Evolutionary conservation across 2,797 vertebrate genomes (phyloP), one percentile per base, ranked within the genome.

Genomic region (Chaunax sp.): DNA sequence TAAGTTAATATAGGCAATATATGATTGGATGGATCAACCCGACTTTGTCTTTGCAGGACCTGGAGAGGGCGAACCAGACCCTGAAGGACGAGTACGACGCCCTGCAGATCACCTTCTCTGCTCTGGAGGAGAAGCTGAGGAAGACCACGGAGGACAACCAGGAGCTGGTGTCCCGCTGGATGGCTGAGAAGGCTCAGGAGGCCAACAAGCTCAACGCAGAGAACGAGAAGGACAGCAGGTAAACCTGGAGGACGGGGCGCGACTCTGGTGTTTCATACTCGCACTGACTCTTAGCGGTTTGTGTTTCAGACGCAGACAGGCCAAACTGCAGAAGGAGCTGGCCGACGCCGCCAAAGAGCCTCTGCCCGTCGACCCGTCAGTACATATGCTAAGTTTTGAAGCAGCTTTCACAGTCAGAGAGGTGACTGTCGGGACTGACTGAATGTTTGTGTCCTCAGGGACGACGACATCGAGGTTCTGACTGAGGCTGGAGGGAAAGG

Each of bases 161-260:
- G 93, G 98, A 99, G 86, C 91, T 99, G 61, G 96, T 99, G 67
- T 95, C 96, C 0, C 95, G 98, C 11, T 99, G 98, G 98, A 99
- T 99, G 98, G 97, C 98, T 0, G 98, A 99, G 92, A 99, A 99
- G 61, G 96, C 97, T 12, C 96, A 96, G 86, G 97, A 99, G 87
- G 98, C 98, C 61, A 98, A 99, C 89, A 89, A 92, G 30, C 93
- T 99, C 10, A 99, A 99, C 25, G 96, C 97, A 0, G 98, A 99
- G 90, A 99, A 99, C 19, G 97, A 99, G 81, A 98, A 98, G 83
- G 98, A 99, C 90, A 94, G 89, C 72, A 97, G 95, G 97, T 97
- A 62, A 69, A 3, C 18, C 22, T 7, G 25, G 6, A 13, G 13
- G 6, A 2, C 25, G 13, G 52, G 8, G 52, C 2, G 35, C 12